phyloP scores from a whole-genome alignment of 2,797 vertebrate species.

The Mormyrus proboscirostris region DNA sequence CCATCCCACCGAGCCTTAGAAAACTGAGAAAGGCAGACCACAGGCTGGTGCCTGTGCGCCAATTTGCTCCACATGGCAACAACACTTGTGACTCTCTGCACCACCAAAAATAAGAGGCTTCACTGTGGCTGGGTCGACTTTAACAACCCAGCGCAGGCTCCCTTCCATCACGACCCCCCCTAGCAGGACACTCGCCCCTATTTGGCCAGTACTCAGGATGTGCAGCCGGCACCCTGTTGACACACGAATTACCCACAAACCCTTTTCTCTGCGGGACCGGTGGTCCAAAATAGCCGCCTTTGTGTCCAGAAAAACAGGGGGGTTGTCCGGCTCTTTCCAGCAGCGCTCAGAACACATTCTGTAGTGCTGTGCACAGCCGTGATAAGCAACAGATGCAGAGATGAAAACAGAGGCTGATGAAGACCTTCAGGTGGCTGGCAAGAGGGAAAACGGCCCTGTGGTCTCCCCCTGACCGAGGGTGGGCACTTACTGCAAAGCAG shows the following conservation, averaged over 20 bases:
- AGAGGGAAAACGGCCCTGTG: background rate
- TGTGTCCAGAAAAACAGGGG: background rate
- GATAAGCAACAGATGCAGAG: background rate
- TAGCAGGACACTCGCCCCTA: background rate
- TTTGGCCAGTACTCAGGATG: background rate
- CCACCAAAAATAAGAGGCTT: background rate
- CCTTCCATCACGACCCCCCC: background rate
- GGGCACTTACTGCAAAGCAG: slow-evolving; percentile 65
- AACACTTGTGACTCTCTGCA: background rate
- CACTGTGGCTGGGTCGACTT: background rate
- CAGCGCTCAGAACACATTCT: background rate
- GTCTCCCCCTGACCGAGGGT: background rate
- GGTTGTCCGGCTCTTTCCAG: background rate
- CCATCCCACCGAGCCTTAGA: background rate
- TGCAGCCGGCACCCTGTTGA: background rate
- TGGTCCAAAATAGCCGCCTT: background rate
- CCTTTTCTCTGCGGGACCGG: background rate
- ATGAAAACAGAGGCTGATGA: background rate
- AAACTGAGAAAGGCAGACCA: background rate
- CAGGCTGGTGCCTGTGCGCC: background rate
- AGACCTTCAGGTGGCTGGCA: background rate
- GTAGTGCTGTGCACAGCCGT: background rate
- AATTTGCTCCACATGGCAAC: background rate
- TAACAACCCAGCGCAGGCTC: background rate
- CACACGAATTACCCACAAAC: background rate